Conservation (phyloP, 2,113 vertebrate species). For the Chamaea fasciata region DNA sequence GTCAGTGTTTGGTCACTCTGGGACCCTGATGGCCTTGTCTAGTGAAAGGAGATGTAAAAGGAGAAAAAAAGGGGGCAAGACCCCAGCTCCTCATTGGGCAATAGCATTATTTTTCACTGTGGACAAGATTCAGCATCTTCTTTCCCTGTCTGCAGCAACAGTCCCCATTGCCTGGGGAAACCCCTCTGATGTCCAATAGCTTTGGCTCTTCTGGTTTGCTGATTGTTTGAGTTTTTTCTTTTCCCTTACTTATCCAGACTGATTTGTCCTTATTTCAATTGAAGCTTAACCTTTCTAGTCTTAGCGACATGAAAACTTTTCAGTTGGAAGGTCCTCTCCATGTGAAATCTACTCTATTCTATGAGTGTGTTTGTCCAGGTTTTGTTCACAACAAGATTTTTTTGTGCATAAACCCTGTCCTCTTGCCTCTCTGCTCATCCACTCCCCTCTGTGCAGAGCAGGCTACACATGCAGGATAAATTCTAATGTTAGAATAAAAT, state of each 20-base stretch:
- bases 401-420: not conserved
- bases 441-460: not conserved
- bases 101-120: not conserved
- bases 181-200: not conserved
- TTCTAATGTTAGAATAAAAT: not conserved
- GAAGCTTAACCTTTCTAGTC: not conserved
- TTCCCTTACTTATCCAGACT: not conserved
- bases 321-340: not conserved
- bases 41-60: not conserved
- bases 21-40: not conserved
- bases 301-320: not conserved
- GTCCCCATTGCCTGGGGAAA: not conserved
- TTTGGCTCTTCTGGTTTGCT: not conserved
- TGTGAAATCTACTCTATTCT: not conserved
- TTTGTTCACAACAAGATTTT: not conserved
- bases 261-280: not conserved
- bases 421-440: not conserved
- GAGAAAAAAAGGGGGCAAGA: not conserved
- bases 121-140: fast-evolving
- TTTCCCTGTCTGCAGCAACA: not conserved
- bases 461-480: not conserved
- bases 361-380: fast-evolving
- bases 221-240: not conserved
- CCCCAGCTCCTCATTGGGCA: fast-evolving
- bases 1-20: fast-evolving